Base-by-base conservation (phyloP, 1,140 invertebrate species). In the Pseudomyrmex sp. region DNA sequence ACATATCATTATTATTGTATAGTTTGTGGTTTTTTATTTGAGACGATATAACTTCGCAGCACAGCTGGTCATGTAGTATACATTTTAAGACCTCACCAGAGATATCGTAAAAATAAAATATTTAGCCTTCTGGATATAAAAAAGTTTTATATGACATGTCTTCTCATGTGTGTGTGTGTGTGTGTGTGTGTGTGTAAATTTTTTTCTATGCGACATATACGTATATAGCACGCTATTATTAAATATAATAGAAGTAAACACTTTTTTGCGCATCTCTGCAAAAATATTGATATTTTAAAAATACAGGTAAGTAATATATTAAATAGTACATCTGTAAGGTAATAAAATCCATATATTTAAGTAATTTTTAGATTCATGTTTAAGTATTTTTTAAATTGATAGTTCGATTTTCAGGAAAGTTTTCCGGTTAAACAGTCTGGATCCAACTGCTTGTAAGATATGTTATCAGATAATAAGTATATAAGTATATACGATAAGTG, bases 121-220 rank as follows among this genome's bases (percentile, higher is more conserved):
- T 79, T 70, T 61, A 3, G 13, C 48, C 50, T 3, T 58, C 46
- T 35, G 2, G 18, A 20, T 56, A 50, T 48, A 35, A 59, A 0
- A 7, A 15, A 70, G 1, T 72, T 79, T 80, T 69, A 79, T 35
- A 35, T 5, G 50, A 69, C 58, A 18, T 56, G 18, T 58, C 5
- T 66, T 48, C 3, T 12, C 5, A 66, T 35, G 35, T 35, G 35
- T 18, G 0, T 35, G 35, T 7, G 35, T 35, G 35, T 35, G 35
- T 35, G 35, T 18, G 0, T 35, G 35, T 7, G 35, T 35, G 35
- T 35, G 35, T 35, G 35, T 35, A 35, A 5, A 35, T 5, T 35
- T 35, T 35, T 35, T 35, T 35, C 35, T 7, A 35, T 7, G 5
- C 5, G 26, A 26, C 35, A 35, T 7, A 35, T 35, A 35, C 4